A percentile compares a stretch with the other conserved stretches of the same genome.
phyloP scores from a whole-genome alignment of 2,888 invertebrate genomes.

The Campoplex nolae region DNA sequence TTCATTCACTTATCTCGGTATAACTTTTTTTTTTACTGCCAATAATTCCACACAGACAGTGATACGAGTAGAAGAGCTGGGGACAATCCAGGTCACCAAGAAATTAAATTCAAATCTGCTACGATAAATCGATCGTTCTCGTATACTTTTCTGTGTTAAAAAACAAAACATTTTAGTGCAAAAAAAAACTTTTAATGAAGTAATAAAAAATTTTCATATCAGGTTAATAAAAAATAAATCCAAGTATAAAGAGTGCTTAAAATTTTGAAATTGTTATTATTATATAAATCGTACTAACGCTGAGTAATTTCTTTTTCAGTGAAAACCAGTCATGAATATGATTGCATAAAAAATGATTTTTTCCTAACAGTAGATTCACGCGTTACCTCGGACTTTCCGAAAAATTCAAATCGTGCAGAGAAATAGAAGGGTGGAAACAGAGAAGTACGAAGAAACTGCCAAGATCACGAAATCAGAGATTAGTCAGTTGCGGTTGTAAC shows the following conservation, averaged over 20 bases:
- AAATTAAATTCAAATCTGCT: too few relatives aligned
- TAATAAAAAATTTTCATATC: too few relatives aligned
- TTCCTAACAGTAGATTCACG: neutral
- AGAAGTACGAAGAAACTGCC: constrained; percentile 52
- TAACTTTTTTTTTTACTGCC: neutral
- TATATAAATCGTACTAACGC: neutral
- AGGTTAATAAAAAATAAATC: too few relatives aligned
- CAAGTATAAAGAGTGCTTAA: too few relatives aligned
- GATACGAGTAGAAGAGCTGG: neutral
- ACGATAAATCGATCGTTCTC: too few relatives aligned
- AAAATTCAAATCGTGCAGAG: neutral
- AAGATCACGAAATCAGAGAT: constrained; percentile 67
- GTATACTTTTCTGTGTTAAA: too few relatives aligned
- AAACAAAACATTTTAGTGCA: too few relatives aligned
- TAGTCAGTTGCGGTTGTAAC: constrained; percentile 25
- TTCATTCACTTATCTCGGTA: neutral
- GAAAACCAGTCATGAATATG: neutral
- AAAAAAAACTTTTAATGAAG: too few relatives aligned
- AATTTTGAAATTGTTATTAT: too few relatives aligned
- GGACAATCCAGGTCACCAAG: neutral
- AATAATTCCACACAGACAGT: constrained; percentile 6
- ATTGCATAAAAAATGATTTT: neutral
- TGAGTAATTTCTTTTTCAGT: neutral
- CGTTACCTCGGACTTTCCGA: constrained; percentile 5
- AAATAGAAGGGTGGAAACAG: constrained; percentile 42